phyloP scores from a whole-genome alignment of 2,888 invertebrate genomes.

The Xestia c-nigrum region DNA sequence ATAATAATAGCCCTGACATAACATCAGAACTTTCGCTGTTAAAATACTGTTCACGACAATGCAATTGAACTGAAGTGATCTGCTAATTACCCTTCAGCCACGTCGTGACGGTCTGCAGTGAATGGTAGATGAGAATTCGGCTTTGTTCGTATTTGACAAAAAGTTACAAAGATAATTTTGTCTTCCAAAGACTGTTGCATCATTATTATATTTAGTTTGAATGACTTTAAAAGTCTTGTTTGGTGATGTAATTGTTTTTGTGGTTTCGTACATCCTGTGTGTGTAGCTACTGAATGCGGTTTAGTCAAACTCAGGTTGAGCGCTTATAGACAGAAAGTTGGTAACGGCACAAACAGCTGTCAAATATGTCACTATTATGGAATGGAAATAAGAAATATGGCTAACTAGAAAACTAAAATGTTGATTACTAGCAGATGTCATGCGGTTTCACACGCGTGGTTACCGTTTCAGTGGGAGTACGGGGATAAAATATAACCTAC shows the following conservation, averaged over 20 bases:
- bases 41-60: slow-evolving; percentile 44
- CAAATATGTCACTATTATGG: too few species aligned
- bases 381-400: too few species aligned
- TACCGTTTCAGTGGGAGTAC: too few species aligned
- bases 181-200: slow-evolving; percentile 32
- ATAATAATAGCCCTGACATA: slow-evolving; percentile 14
- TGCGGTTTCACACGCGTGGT: too few species aligned
- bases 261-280: not conserved
- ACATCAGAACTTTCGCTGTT: slow-evolving; percentile 18
- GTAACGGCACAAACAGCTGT: too few species aligned
- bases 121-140: slow-evolving; percentile 41
- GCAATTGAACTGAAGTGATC: slow-evolving; percentile 29
- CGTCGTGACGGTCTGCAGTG: slow-evolving; percentile 40
- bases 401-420: too few species aligned
- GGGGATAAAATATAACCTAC: too few species aligned
- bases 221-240: slow-evolving; percentile 21
- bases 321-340: too few species aligned
- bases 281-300: not conserved
- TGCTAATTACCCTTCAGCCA: slow-evolving; percentile 53
- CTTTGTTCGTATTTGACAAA: slow-evolving; percentile 23
- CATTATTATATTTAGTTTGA: slow-evolving; percentile 20
- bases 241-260: slow-evolving; percentile 8
- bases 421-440: too few species aligned
- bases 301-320: not conserved
- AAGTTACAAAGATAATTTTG: slow-evolving; percentile 19